These are phyloP conservation scores for Lithobates sylvaticus DNA, from an alignment of 2,797 vertebrate species.

Conservation along the genomic window DNA sequence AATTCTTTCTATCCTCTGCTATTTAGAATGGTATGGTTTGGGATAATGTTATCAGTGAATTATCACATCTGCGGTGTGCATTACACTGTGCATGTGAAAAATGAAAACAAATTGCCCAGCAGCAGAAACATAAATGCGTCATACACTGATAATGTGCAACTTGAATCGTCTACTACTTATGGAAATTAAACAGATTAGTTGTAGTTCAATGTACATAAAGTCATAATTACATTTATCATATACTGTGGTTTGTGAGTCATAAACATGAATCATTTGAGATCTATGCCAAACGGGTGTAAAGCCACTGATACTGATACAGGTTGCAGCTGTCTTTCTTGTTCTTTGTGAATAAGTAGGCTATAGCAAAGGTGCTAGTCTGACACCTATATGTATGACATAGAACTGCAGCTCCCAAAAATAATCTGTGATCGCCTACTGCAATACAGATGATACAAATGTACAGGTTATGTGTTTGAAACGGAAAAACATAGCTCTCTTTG, in stretches of 20 bases:
- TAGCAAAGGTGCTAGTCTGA: not conserved
- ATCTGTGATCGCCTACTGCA: not conserved
- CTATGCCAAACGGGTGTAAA: not conserved
- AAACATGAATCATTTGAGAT: not conserved
- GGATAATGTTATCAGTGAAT: too few species aligned
- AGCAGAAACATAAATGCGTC: too few species aligned
- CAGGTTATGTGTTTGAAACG: too few species aligned
- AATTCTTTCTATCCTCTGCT: too few species aligned
- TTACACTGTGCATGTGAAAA: too few species aligned
- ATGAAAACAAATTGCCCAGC: too few species aligned
- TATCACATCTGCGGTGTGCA: too few species aligned
- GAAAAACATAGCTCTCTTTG: too few species aligned
- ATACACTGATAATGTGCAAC: too few species aligned
- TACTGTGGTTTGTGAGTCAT: not conserved
- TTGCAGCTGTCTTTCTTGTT: not conserved
- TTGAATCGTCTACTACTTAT: not conserved
- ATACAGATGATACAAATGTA: too few species aligned
- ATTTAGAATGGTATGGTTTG: too few species aligned
- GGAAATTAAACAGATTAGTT: not conserved
- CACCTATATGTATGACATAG: not conserved
- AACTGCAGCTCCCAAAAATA: not conserved
- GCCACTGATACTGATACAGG: not conserved
- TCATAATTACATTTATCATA: not conserved
- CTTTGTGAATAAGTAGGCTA: not conserved
- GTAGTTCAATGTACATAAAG: not conserved